Evolutionary conservation across 30 jellyfish, hydroid and myxozoan genomes (phyloP), one percentile per base, ranked within the genome.

Genomic region (Turritopsis dohrnii): DNA sequence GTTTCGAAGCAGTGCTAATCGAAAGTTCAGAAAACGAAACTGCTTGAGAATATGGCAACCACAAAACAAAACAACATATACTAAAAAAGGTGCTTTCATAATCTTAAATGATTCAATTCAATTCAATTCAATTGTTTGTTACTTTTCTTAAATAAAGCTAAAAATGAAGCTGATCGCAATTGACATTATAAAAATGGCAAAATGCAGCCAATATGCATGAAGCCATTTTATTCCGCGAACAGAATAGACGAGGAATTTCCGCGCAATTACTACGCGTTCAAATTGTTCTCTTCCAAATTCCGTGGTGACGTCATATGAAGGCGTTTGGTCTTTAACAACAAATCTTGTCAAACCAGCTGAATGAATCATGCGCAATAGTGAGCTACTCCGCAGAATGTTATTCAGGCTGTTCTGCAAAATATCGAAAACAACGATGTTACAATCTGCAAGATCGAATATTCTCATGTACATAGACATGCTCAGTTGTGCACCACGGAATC

Each of bases 401-500:
- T 52, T 84, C 8, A 26, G 52, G 54, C 93, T 86, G 29, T 88
- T 83, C 16, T 83, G 75, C 13, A 90, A 25, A 66, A 90, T 84
- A 29, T 90, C 97, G 71, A 90, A 90, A 1, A 88, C 88, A 52
- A 90, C 90, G 20, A 23, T 71, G 22, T 79, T 18, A 19, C 91
- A 77, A 20, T 65, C 60, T 54, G 82, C 95, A 1, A 89, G 73
- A 22, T 86, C 71, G 86, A 90, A 90, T 1, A 90, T 82, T 66
- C 72, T 79, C 75, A 73, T 8, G 83, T 90, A 90, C 30, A 90
- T 79, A 31, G 71, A 23, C 53, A 65, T 53, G 79, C 95, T 86
- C n/a, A 90, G 53, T 72, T 74, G 72, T 22, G 86, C 88, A n/a
- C 85, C 89, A 83, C 97, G 97, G 71, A 77, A 90, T 53, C 97